A percentile compares a stretch with the other conserved stretches of the same genome.
These are phyloP conservation scores for Halesus radiatus DNA, from an alignment of 1,140 invertebrate species.

Conservation along the genomic window DNA sequence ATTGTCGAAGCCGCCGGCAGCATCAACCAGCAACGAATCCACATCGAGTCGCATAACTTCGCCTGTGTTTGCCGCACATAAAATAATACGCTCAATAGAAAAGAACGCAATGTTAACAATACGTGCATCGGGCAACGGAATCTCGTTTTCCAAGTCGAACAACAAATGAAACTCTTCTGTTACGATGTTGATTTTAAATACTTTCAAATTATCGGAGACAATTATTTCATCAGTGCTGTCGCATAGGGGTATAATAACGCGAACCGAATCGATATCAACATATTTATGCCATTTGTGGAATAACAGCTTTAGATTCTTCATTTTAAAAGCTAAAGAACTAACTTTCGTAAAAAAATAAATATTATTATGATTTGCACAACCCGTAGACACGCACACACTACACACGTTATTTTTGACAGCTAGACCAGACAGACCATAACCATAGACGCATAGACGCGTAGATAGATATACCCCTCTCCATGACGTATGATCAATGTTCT, in stretches of 20 bases:
- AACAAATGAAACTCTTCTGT: constrained; percentile 60
- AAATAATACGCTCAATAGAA: constrained; percentile 61
- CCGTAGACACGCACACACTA: no score
- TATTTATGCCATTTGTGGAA: constrained; percentile 15
- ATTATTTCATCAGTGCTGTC: constrained; percentile 62
- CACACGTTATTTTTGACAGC: no score
- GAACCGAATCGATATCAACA: background rate
- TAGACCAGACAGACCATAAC: no score
- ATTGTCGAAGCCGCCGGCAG: constrained; percentile 61
- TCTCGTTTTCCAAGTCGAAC: constrained; percentile 60
- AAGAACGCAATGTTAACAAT: constrained; percentile 63
- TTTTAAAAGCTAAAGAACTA: background rate
- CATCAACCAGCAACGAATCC: constrained; percentile 58
- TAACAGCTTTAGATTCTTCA: constrained; percentile 31
- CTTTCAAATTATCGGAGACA: constrained; percentile 63
- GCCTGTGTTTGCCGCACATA: constrained; percentile 62
- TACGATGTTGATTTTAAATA: constrained; percentile 60
- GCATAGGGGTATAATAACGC: constrained; percentile 55
- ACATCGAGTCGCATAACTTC: constrained; percentile 61
- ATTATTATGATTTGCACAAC: no score
- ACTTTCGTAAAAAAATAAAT: no score
- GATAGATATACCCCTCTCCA: no score
- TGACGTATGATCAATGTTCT: no score
- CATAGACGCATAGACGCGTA: no score
- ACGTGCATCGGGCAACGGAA: constrained; percentile 58